A percentile compares a stretch with the other conserved stretches of the same genome.
Evolutionary conservation across 1,140 invertebrate genomes (phyloP).

Genomic region (Microvelia longipes): DNA sequence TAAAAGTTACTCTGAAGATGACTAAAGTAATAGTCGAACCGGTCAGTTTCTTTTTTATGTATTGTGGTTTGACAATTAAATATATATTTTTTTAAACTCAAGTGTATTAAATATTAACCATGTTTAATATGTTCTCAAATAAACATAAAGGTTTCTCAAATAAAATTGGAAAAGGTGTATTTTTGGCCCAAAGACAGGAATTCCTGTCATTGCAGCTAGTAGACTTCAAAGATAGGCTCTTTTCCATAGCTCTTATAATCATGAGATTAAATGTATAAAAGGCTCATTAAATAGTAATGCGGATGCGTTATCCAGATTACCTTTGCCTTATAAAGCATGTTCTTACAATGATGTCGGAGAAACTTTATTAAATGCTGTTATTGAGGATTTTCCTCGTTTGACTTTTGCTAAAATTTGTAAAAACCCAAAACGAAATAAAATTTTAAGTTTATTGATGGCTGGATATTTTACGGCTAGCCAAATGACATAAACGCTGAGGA

Average conservation of each 20-base stretch:
- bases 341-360: background rate
- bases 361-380: background rate
- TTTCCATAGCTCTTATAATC: background rate
- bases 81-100: too few species aligned
- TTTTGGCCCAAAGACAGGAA: background rate
- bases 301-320: constrained; percentile 1
- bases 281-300: constrained; percentile 1
- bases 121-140: too few species aligned
- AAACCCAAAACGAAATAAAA: background rate
- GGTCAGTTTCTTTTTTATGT: too few species aligned
- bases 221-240: background rate
- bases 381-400: background rate
- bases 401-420: background rate
- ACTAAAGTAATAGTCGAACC: too few species aligned
- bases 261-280: background rate
- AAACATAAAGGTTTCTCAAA: too few species aligned
- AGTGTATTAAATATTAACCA: too few species aligned
- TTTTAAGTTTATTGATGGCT: background rate
- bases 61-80: too few species aligned
- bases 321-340: background rate
- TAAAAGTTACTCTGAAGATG: too few species aligned
- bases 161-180: too few species aligned
- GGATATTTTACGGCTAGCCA: background rate
- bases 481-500: background rate
- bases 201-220: background rate